A percentile compares a stretch with the other conserved stretches of the same genome.
phyloP scores from a whole-genome alignment of 2,888 invertebrate species.

The Cephonodes hylas region DNA sequence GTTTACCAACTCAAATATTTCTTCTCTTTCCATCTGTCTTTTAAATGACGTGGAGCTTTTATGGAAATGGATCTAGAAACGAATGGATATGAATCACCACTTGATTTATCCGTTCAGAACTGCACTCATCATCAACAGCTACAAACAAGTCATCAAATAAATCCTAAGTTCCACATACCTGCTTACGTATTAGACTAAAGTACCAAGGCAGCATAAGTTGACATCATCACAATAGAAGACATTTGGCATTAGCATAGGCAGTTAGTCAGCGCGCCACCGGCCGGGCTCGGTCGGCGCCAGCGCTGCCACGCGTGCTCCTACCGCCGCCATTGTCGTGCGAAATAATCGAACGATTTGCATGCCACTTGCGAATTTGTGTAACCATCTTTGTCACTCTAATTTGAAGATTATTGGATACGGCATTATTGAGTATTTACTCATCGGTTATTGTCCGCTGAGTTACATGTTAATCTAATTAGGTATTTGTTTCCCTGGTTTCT shows the following conservation, averaged over 20 bases:
- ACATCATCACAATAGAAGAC: neutral
- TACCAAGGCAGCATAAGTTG: neutral
- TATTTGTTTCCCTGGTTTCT: too few relatives aligned
- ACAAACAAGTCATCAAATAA: too few relatives aligned
- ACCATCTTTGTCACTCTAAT: neutral
- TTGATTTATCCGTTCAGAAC: too few relatives aligned
- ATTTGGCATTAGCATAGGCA: neutral
- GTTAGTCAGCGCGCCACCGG: neutral
- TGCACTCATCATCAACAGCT: too few relatives aligned
- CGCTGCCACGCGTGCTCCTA: constrained; percentile 5
- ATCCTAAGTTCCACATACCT: neutral
- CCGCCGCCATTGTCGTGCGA: constrained; percentile 19
- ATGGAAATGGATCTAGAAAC: too few relatives aligned
- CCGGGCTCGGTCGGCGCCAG: constrained; percentile 12
- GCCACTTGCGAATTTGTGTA: constrained; percentile 16
- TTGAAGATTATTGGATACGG: neutral
- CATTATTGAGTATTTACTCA: neutral
- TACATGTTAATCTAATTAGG: too few relatives aligned
- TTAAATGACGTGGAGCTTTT: too few relatives aligned
- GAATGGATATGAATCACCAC: too few relatives aligned
- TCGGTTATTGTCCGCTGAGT: too few relatives aligned
- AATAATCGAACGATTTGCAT: constrained; percentile 21
- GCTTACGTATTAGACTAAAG: too few relatives aligned
- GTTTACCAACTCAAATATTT: too few relatives aligned
- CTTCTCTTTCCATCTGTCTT: too few relatives aligned